Base-by-base conservation (phyloP, 2,113 vertebrate species). In the Ammodytes dubius region DNA sequence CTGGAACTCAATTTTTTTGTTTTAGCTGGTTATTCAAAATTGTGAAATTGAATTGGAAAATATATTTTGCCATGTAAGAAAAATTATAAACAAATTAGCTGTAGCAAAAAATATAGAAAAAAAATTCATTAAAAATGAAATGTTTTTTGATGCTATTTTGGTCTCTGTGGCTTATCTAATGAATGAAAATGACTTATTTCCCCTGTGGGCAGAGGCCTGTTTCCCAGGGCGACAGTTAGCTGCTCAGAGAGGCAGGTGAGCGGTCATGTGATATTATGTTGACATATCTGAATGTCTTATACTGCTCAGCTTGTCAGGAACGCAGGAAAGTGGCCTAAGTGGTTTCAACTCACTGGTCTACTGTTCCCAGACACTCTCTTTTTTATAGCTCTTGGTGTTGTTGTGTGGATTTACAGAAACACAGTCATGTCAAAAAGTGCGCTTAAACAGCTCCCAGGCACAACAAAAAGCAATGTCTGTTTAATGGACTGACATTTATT, bases 401-500 rank as follows among this genome's bases (percentile, higher is more conserved):
- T 43, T 77, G 52, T 74, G 61, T 70, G 74, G 70, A 67, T 80
- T 78, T 47, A 83, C 45, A 79, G 74, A 76, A 84, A 78, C 56
- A 59, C 47, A 19, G 27, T 82, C 50, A 5, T 42, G 47, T 88
- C 57, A 79, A 74, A 79, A 74, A 60, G 70, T 88, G 84, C 81
- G 63, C 61, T 70, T 73, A 68, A 81, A 73, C 72, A 70, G 43
- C 74, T 83, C 76, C 63, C 60, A 63, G 74, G 68, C 78, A 65
- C 70, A 72, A 65, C 70, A 72, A 59, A 79, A 52, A 60, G 63
- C 70, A 66, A 60, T 63, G 59, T 84, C 45, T 63, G 50, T 83
- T 78, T 82, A 86, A 87, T 79, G 81, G 72, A 42, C 52, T 76
- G 81, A 82, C 77, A 72, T 91, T 85, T 80, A 85, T 74, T 76